Evolutionary conservation across 2,797 vertebrate species (phyloP).

Genomic region (Psittacula echo): DNA sequence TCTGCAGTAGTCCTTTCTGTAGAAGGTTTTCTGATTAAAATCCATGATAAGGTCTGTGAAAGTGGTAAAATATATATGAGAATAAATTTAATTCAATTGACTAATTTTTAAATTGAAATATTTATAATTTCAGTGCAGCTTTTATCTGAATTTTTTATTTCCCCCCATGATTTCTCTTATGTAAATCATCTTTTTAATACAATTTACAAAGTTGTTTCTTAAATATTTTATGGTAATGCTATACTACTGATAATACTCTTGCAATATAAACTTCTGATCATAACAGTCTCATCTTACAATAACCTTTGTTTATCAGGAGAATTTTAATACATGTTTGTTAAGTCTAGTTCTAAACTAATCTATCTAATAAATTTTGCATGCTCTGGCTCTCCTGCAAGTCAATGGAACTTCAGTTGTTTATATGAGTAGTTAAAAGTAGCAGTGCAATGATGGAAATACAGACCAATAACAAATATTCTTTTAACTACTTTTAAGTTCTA

Average conservation of each 20-base stretch:
- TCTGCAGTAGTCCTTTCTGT: background rate
- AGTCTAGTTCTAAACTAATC: background rate
- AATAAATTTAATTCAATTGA: background rate
- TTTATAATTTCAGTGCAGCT: background rate
- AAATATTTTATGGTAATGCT: background rate
- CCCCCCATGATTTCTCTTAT: background rate
- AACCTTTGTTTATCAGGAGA: background rate
- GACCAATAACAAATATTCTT: background rate
- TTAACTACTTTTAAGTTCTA: background rate
- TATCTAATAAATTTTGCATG: background rate
- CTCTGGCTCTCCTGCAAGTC: background rate
- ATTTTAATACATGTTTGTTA: background rate
- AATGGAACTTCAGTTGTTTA: background rate
- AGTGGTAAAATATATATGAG: background rate
- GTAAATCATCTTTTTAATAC: background rate
- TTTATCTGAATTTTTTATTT: background rate
- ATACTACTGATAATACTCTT: background rate
- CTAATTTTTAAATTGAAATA: background rate
- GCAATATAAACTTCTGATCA: background rate
- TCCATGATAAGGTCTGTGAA: background rate
- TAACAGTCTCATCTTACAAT: background rate
- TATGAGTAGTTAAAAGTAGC: background rate
- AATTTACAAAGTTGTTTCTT: background rate
- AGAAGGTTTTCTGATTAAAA: background rate
- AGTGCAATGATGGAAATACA: background rate